Base-by-base conservation (phyloP, 2,888 invertebrate species). In the Heterodera filipjevi region DNA sequence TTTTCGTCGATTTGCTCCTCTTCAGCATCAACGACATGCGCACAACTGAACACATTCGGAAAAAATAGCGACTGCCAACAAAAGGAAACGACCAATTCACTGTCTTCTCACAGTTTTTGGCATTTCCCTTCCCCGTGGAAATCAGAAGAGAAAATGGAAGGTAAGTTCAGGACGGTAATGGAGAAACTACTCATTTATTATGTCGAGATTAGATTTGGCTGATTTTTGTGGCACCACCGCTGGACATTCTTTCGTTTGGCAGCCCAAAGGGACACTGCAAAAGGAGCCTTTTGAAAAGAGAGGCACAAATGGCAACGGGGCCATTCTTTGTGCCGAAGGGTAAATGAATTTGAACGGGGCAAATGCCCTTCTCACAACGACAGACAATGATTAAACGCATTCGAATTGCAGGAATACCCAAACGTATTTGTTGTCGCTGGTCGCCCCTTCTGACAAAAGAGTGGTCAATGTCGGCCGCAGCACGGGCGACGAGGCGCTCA, bases 401-500 rank as follows among this genome's bases (percentile, higher is more conserved):
- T n/a, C 22, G 39, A 46, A 16, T 76, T 70, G 14, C 46, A 79
- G 79, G 22, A 79, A 79, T 27, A 73, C 73, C n/a, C 79, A 79
- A 66, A 46, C 77, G 5, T 73, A 79, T 59, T 49, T 79, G 73
- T 71, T 79, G 44, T 78, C 77, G 30, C 27, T 79, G 77, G 72
- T 79, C n/a, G 77, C 79, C 10, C 79, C 79, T 12, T 27, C 71
- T 30, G 44, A 59, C 32, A 68, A 44, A 53, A 68, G 39, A 30
- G 27, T 79, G 22, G 71, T 79, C 71, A 75, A 75, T 46, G 30
- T 75, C 46, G 75, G 75, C 30, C 44, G 77, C 53, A 35, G 3
- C 27, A 68, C 19, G 8, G 19, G 68, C 12, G 68, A 68, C 27
- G 68, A 35, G 33, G 33, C 32, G 30, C 10, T 39, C 32, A 32